Conservation (phyloP, 2,888 invertebrate species). For the Cotesia congregata region DNA sequence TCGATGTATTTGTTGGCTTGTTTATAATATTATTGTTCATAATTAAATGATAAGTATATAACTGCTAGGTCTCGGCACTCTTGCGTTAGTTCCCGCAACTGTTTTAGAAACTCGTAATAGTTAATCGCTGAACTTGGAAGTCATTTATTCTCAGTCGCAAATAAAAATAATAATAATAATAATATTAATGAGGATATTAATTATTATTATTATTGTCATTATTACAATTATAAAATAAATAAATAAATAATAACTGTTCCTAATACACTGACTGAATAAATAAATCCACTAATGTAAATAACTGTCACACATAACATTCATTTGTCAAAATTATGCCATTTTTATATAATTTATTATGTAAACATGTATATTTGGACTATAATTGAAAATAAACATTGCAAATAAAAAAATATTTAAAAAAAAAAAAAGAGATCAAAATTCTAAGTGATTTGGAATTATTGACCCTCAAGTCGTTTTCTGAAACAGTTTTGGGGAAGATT, state of each 20-base stretch:
- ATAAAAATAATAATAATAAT: background rate
- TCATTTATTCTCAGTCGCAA: slow-evolving; percentile 39
- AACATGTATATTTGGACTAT: slow-evolving; percentile 69
- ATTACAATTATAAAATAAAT: background rate
- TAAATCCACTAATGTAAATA: slow-evolving; percentile 66
- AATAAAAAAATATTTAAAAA: slow-evolving; percentile 53
- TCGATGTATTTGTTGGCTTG: background rate
- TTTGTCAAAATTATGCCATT: slow-evolving; percentile 68
- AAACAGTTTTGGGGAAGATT: slow-evolving; percentile 69
- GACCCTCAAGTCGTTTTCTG: slow-evolving; percentile 61
- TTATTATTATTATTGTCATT: background rate
- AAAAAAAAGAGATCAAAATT: slow-evolving; percentile 49
- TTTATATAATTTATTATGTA: slow-evolving; percentile 70
- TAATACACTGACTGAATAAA: slow-evolving; percentile 34
- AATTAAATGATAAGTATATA: slow-evolving; percentile 33
- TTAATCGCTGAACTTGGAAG: slow-evolving; percentile 57
- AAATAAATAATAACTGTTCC: slow-evolving; percentile 31
- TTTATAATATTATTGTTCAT: slow-evolving; percentile 8
- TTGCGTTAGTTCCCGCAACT: slow-evolving; percentile 67
- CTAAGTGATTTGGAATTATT: slow-evolving; percentile 51
- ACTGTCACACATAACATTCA: slow-evolving; percentile 61
- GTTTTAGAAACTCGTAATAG: slow-evolving; percentile 64
- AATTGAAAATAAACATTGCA: slow-evolving; percentile 68
- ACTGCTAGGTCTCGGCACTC: slow-evolving; percentile 58
- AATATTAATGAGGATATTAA: background rate